Evolutionary conservation across 2,113 vertebrate genomes (phyloP).

Genomic region (Neofelis nebulosa): DNA sequence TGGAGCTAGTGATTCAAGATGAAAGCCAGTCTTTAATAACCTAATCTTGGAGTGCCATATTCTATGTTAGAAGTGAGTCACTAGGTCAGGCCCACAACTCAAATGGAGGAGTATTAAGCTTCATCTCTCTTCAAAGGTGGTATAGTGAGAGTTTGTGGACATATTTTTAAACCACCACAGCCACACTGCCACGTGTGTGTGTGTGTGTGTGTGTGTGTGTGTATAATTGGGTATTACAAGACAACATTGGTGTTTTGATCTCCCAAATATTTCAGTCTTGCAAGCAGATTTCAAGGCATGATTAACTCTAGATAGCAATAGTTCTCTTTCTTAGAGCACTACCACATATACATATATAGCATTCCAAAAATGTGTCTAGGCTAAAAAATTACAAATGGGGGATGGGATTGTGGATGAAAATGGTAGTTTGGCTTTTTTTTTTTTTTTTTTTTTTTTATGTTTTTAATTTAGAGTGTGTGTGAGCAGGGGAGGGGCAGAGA

Average conservation of each 20-base stretch:
- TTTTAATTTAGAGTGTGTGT: too few species aligned
- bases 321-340: background rate
- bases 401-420: background rate
- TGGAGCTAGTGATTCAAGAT: background rate
- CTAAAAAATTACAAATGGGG: background rate
- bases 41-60: background rate
- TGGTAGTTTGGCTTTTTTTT: background rate
- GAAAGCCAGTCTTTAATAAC: slow-evolving; percentile 26
- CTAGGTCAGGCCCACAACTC: background rate
- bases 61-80: background rate
- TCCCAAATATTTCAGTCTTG: background rate
- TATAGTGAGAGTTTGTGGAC: background rate
- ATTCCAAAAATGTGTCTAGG: background rate
- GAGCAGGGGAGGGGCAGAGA: too few species aligned
- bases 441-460: too few species aligned
- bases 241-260: background rate
- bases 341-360: background rate
- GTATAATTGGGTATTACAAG: background rate
- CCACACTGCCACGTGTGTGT: background rate
- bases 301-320: background rate
- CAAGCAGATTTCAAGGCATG: background rate
- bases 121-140: background rate
- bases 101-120: background rate
- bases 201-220: background rate
- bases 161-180: background rate